Evolutionary conservation across 2,888 invertebrate genomes (phyloP).

Genomic region (Lasioglossum morio): DNA sequence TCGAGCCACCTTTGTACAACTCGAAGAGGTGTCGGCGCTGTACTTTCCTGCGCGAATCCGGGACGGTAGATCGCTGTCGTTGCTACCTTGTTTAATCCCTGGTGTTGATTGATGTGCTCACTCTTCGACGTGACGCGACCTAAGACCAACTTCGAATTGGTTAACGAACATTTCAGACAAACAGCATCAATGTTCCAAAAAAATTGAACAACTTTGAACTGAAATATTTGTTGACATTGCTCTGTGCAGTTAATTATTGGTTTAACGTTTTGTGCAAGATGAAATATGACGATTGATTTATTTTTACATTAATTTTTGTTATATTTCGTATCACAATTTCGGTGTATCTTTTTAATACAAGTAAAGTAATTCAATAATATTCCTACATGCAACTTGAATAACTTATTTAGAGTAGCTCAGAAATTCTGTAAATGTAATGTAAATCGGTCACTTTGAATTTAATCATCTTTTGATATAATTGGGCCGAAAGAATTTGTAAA

Average conservation of each 20-base stretch:
- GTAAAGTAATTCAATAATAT: neutral
- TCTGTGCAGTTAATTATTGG: neutral
- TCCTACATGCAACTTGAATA: neutral
- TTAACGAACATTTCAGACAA: neutral
- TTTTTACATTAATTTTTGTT: neutral
- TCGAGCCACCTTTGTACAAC: conserved; percentile 33
- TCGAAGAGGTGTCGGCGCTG: conserved; percentile 22
- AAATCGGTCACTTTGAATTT: neutral
- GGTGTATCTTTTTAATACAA: neutral
- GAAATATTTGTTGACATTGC: neutral
- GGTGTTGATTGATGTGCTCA: conserved; percentile 13
- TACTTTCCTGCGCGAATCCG: conserved; percentile 7
- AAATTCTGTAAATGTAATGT: neutral
- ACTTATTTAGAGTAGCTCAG: neutral
- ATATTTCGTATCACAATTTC: too few species aligned
- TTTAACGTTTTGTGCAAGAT: neutral
- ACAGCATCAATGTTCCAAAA: neutral
- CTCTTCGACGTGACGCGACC: neutral
- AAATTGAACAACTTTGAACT: neutral
- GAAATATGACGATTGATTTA: too few species aligned
- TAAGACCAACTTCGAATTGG: neutral
- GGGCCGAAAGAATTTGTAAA: neutral
- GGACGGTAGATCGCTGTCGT: neutral
- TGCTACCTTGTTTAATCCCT: conserved; percentile 3
- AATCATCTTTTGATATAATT: neutral